Conservation (phyloP, 2,888 invertebrate genomes). For the Macrophya annulata region DNA sequence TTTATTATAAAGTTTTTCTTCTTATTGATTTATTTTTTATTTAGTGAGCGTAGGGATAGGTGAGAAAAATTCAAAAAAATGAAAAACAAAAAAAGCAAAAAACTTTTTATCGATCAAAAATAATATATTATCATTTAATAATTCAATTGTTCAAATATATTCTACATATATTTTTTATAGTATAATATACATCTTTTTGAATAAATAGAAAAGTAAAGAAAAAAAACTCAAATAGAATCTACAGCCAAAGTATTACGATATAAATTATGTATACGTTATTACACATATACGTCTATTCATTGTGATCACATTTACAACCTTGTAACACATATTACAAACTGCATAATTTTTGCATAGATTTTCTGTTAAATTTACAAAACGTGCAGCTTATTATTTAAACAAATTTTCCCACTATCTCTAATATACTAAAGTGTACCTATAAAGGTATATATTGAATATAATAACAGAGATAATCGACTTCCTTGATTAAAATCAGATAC, state of each 20-base stretch:
- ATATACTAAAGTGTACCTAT: not conserved
- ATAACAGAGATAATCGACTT: constrained; percentile 6
- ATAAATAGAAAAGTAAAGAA: too few species aligned
- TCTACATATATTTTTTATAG: not conserved
- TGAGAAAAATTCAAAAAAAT: not conserved
- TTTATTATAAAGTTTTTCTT: not conserved
- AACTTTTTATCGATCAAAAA: not conserved
- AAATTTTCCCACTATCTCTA: not conserved
- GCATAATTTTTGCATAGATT: not conserved
- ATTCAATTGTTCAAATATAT: too few species aligned
- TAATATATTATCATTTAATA: not conserved
- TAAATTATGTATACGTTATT: not conserved
- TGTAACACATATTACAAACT: not conserved
- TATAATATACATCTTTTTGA: not conserved
- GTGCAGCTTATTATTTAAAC: not conserved
- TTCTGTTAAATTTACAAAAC: not conserved
- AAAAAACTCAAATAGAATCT: not conserved
- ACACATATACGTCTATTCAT: not conserved
- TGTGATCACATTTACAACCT: too few species aligned
- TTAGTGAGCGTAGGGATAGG: not conserved
- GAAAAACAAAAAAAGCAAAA: not conserved
- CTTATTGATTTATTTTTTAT: not conserved
- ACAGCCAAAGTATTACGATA: not conserved
- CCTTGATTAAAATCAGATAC: not conserved
- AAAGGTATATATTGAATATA: not conserved